Evolutionary conservation across 2,888 invertebrate species (phyloP), one percentile per base, ranked within the genome.

Genomic region (Phoronis australis): DNA sequence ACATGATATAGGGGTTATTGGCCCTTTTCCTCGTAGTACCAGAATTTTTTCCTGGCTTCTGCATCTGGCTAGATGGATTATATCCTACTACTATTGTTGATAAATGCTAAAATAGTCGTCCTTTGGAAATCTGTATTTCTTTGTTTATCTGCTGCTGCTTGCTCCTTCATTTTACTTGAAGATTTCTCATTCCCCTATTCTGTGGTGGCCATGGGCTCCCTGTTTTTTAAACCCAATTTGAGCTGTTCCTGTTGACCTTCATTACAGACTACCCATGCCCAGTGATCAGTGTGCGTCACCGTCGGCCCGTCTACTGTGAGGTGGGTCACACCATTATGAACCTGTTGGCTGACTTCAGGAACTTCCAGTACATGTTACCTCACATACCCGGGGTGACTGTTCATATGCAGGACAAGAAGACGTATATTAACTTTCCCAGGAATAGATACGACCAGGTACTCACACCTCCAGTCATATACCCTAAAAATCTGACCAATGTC

Each of bases 281-380:
- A 1, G 79, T 90, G 55, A 84, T 90, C 44, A 88, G 88, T 20
- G 83, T 87, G 20, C 80, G 88, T 23, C 82, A 85, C 66, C 80
- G 90, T 15, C 86, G 87, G 59, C 85, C 90, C 1, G 86, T 90
- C 4, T 91, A 86, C 72, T 86, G 84, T 26, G 90, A 90, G 78
- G 87, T 90, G 51, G 89, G 90, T 1, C 89, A 90, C 71, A 90
- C 90, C 9, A 88, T 91, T 52, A 88, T 91, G 76, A 90, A 88
- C 79, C 82, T 91, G 47, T 77, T 90, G 57, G 89, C 88, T 20
- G 90, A 91, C 78, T 90, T 90, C 69, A 82, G 88, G 51, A 89
- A 88, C 71, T 90, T 85, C 71, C 83, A 87, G 2, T 91, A 90
- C 70, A 86, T 87, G 35, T 73, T 90, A 59, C 87, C 88, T 0